These are phyloP conservation scores for Drymodes brunneopygia DNA, from an alignment of 2,113 vertebrate genomes.

Conservation along the genomic window DNA sequence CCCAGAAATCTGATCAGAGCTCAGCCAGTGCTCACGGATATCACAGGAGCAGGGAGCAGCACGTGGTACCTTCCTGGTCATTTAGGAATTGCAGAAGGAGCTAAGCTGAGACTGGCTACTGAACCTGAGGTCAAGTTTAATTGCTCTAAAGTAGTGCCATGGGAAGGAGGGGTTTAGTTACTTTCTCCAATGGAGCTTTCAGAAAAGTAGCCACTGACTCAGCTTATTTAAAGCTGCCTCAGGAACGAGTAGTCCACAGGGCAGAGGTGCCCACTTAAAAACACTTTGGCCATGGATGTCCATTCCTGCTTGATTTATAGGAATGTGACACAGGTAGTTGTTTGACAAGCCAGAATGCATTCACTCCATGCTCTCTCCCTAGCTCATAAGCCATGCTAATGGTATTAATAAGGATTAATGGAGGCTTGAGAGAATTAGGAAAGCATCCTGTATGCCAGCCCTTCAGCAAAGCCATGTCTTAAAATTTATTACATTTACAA, in stretches of 20 bases:
- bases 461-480: not conserved
- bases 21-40: accelerated
- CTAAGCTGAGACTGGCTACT: not conserved
- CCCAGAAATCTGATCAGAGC: not conserved
- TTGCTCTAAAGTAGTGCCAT: not conserved
- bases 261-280: not conserved
- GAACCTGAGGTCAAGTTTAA: not conserved
- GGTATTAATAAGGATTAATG: conserved; percentile 40
- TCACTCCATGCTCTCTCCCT: not conserved
- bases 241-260: not conserved
- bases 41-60: not conserved
- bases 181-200: not conserved
- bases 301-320: not conserved
- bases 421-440: conserved; percentile 30
- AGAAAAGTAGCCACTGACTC: not conserved
- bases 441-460: not conserved
- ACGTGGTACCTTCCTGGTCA: not conserved
- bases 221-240: not conserved
- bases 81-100: not conserved
- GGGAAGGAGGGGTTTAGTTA: not conserved
- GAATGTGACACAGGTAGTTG: not conserved
- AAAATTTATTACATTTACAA: not conserved
- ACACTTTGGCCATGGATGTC: not conserved
- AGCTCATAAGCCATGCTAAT: not conserved
- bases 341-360: not conserved